Percentiles rank a stretch among this genome's conserved stretches.
Conservation (phyloP, 1,140 invertebrate genomes). For the Lepeophtheirus salmonis region DNA sequence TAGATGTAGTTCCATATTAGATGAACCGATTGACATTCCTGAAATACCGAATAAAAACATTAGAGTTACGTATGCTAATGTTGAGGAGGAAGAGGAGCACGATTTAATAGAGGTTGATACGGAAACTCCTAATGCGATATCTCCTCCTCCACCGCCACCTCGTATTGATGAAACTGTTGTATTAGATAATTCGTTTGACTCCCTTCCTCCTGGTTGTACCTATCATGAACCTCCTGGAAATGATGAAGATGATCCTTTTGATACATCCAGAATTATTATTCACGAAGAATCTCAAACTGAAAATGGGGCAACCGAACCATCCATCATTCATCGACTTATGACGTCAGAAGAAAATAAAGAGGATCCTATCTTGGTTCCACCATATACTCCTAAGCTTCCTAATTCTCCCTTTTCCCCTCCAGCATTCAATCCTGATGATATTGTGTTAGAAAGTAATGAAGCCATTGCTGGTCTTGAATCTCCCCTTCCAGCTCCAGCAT, state of each 20-base stretch:
- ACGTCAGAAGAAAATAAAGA: neutral
- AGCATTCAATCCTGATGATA: constrained; percentile 17
- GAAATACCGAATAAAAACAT: neutral
- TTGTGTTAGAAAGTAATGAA: constrained; percentile 15
- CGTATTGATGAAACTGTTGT: neutral
- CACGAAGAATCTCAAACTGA: neutral
- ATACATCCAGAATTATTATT: constrained; percentile 3
- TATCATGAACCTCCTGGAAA: constrained; percentile 15
- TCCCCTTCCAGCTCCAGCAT: neutral
- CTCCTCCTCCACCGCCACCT: neutral
- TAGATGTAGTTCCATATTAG: neutral
- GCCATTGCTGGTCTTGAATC: constrained; percentile 17
- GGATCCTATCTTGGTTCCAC: neutral
- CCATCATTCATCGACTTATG: constrained; percentile 11
- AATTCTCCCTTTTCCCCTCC: constrained; percentile 16
- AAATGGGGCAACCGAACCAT: neutral
- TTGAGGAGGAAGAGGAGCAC: neutral
- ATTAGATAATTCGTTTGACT: constrained; percentile 9
- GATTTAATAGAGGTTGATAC: neutral
- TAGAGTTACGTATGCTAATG: neutral
- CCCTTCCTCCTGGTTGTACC: constrained; percentile 8
- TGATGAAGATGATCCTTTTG: constrained; percentile 17
- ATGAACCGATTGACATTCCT: neutral
- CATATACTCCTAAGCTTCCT: neutral
- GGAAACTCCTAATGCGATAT: neutral